Evolutionary conservation across 1,140 invertebrate genomes (phyloP).

Genomic region (Cydia fagiglandana): DNA sequence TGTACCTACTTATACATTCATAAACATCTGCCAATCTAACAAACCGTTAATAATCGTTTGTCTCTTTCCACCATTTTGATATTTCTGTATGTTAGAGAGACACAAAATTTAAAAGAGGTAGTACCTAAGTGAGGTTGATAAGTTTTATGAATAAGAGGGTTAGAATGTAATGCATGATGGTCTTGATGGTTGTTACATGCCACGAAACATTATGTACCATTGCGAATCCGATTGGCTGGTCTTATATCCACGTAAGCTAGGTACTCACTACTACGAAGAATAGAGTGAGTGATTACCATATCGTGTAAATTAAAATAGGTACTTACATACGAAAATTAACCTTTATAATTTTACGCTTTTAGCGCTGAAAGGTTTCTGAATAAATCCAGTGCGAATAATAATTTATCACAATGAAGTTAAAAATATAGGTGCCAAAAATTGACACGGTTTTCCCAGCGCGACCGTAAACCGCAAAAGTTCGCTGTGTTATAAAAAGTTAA

Average conservation of each 20-base stretch:
- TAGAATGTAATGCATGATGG: too few species aligned
- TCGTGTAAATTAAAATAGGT: background rate
- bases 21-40: too few species aligned
- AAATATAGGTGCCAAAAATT: constrained; percentile 54
- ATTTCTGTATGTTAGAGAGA: too few species aligned
- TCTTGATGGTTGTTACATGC: background rate
- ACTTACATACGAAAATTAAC: background rate
- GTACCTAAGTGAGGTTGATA: too few species aligned
- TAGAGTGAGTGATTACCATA: background rate
- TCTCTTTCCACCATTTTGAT: too few species aligned
- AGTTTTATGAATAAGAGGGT: too few species aligned
- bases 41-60: too few species aligned
- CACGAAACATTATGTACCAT: background rate
- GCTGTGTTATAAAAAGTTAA: constrained; percentile 73
- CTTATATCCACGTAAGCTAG: background rate
- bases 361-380: background rate
- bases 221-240: background rate
- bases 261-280: background rate
- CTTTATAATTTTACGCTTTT: constrained; percentile 3
- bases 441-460: constrained; percentile 48
- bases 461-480: constrained; percentile 66
- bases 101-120: too few species aligned
- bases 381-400: constrained; percentile 1
- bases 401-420: constrained; percentile 44
- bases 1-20: too few species aligned